Evolutionary conservation across 2,888 invertebrate genomes (phyloP).

Genomic region (Holacanthella duospinosa): DNA sequence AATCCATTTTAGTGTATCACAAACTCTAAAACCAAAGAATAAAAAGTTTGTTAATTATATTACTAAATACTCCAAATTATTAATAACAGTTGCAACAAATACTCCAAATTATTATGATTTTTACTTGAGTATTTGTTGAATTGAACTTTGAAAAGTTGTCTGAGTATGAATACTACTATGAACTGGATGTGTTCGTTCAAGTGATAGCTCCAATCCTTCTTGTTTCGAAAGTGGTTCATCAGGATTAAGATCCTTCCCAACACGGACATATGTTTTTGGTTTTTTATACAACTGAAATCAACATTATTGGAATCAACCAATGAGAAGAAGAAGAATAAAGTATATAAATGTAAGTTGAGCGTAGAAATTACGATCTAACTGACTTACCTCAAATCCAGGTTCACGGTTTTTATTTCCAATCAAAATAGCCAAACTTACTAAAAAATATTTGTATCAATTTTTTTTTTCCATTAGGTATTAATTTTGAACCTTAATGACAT

Average conservation of each 20-base stretch:
- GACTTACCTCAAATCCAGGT: slow-evolving; percentile 6
- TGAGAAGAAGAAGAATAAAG: too few species aligned
- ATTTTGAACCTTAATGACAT: background rate
- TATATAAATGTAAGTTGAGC: background rate
- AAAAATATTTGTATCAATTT: background rate
- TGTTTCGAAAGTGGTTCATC: slow-evolving; percentile 2
- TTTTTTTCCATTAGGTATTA: background rate
- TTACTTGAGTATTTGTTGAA: background rate
- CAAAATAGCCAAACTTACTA: slow-evolving; percentile 6
- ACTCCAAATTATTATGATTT: background rate
- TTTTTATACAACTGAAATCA: background rate
- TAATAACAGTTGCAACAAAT: too few species aligned
- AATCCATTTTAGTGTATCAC: background rate
- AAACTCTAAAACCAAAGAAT: slow-evolving; percentile 6
- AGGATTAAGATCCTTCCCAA: slow-evolving; percentile 1
- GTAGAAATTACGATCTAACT: background rate
- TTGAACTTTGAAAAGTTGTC: slow-evolving; percentile 5
- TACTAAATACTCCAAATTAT: too few species aligned
- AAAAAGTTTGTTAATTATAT: too few species aligned
- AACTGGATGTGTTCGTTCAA: background rate
- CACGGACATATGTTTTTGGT: slow-evolving; percentile 2
- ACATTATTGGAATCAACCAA: too few species aligned
- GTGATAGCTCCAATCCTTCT: background rate
- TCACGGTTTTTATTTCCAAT: background rate
- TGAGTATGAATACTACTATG: slow-evolving; percentile 1